Percentiles rank a stretch among this genome's conserved stretches.
phyloP scores from a whole-genome alignment of 2,113 vertebrate species.

The Syngnathoides biaculeatus region DNA sequence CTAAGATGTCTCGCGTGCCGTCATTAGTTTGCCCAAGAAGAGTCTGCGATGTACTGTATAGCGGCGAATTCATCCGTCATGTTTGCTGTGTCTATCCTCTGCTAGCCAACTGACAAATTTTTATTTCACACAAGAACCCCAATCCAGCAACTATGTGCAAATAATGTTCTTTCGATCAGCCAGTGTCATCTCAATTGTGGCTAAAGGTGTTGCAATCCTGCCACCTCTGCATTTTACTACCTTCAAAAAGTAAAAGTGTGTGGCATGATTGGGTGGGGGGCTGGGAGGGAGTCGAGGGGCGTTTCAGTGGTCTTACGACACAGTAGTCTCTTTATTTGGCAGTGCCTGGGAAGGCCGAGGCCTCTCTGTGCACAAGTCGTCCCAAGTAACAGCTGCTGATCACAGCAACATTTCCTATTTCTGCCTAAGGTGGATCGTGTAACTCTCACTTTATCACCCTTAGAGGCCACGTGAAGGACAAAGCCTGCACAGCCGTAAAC shows the following conservation, averaged over 20 bases:
- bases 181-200: conserved; percentile 59
- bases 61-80: conserved; percentile 48
- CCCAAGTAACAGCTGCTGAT: conserved; percentile 83
- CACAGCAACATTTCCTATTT: conserved; percentile 84
- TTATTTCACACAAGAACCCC: conserved; percentile 67
- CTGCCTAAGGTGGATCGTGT: conserved; percentile 83
- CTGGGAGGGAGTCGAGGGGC: neutral
- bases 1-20: conserved; percentile 55
- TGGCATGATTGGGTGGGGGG: neutral
- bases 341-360: conserved; percentile 70
- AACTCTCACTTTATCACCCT: conserved; percentile 91
- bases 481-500: conserved; percentile 73
- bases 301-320: conserved; percentile 36
- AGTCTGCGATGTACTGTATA: conserved; percentile 31
- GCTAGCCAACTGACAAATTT: conserved; percentile 70
- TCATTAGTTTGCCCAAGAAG: conserved; percentile 54
- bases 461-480: conserved; percentile 91
- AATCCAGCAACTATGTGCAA: conserved; percentile 62
- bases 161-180: conserved; percentile 68
- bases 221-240: conserved; percentile 56
- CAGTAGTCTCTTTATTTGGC: conserved; percentile 75
- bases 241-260: conserved; percentile 44
- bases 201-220: conserved; percentile 49
- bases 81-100: conserved; percentile 42
- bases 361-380: conserved; percentile 59